Evolutionary conservation across 2,113 vertebrate species (phyloP), one percentile per base, ranked within the genome.

Genomic region (Bubalus kerabau): DNA sequence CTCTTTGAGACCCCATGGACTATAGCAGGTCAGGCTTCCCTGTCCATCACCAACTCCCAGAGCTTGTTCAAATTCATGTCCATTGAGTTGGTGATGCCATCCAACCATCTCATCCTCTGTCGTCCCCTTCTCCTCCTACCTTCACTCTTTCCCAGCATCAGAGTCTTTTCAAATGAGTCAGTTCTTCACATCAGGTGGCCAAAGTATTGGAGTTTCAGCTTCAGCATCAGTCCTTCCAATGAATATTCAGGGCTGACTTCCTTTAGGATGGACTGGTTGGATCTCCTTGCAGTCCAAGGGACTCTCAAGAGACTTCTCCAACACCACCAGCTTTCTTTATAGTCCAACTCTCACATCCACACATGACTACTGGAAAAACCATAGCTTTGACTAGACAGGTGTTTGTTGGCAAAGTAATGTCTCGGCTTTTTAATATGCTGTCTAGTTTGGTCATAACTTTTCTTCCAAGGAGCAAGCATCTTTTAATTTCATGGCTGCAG

Each of bases 51-150:
- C 64, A 71, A 12, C 67, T 40, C 67, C 67, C 67, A 71, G n/a
- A 71, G n/a, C 67, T 71, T 71, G 19, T 23, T 71, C 19, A 71
- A 71, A 71, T 9, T 71, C 19, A 36, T 67, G 19, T 71, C 17
- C 67, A 71, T 6, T 36, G 67, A 71, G n/a, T 71, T 5, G 0
- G 10, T 23, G 19, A 71, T 71, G n/a, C 19, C 19, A 36, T 71
- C n/a, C 9, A 23, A 40, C 19, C n/a, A 23, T 40, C 67, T 40
- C 67, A 71, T 71, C 64, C 19, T 71, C n/a, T 36, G n/a, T 23
- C 0, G 0, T 40, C 67, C n/a, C 67, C n/a, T 40, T 36, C 10
- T 71, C 10, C n/a, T 71, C 67, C 1, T 1, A 9, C 67, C 67
- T 71, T 40, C n/a, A 71, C 6, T 71, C 67, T 40, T 71, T 6